Conservation (phyloP, 2,113 vertebrate species). For the Stigmatopora nigra region DNA sequence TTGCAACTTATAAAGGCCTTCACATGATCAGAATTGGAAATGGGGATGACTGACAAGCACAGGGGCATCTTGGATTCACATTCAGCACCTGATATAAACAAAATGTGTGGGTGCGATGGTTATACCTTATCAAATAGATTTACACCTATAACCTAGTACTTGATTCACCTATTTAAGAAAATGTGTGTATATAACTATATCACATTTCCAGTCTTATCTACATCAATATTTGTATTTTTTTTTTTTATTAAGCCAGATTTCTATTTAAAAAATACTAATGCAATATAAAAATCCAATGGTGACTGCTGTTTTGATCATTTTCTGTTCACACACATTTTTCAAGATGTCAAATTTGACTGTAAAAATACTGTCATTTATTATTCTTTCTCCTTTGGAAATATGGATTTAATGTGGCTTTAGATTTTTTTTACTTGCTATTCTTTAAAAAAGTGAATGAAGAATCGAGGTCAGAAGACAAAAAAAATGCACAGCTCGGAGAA, state of each 20-base stretch:
- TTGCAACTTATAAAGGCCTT: slow-evolving; percentile 45
- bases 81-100: slow-evolving; percentile 33
- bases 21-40: slow-evolving; percentile 56
- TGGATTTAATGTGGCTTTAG: slow-evolving; percentile 65
- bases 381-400: slow-evolving; percentile 55
- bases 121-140: slow-evolving; percentile 9
- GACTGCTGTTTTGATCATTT: slow-evolving; percentile 22
- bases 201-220: slow-evolving; percentile 1
- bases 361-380: neutral
- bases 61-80: slow-evolving; percentile 59
- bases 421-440: slow-evolving; percentile 53
- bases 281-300: neutral
- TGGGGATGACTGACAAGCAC: slow-evolving; percentile 59
- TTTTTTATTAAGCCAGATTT: slow-evolving; percentile 9
- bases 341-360: slow-evolving; percentile 47
- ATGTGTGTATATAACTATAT: neutral
- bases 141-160: slow-evolving; percentile 3
- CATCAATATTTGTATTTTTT: slow-evolving; percentile 1
- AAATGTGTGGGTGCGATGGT: slow-evolving; percentile 8
- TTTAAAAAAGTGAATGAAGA: slow-evolving; percentile 44
- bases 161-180: neutral
- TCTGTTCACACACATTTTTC: slow-evolving; percentile 1
- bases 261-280: neutral
- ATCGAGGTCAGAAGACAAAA: slow-evolving; percentile 66
- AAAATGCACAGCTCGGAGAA: slow-evolving; percentile 46